Evolutionary conservation across 2,797 vertebrate species (phyloP).

Genomic region (Pyrrhura leucotis): DNA sequence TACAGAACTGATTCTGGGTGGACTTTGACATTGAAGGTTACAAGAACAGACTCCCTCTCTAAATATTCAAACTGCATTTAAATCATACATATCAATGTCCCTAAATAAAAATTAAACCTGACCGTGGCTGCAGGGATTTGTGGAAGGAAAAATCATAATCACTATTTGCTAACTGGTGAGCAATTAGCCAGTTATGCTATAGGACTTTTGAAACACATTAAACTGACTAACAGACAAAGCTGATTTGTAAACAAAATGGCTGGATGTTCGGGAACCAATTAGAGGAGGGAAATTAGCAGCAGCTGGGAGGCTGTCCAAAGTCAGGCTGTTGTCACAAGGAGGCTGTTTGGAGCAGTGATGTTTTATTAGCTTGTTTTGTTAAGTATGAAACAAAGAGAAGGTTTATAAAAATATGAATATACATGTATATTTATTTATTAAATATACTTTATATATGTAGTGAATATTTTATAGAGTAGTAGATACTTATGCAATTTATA

Average conservation of each 20-base stretch:
- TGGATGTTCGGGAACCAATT: not conserved
- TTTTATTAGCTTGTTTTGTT: not conserved
- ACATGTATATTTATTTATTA: not conserved
- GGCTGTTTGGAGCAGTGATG: not conserved
- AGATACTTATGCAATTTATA: not conserved
- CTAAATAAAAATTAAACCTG: not conserved
- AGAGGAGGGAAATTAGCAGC: constrained; percentile 40
- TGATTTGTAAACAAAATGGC: constrained; percentile 58
- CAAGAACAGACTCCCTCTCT: not conserved
- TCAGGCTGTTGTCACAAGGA: not conserved
- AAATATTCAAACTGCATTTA: not conserved
- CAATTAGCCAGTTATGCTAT: constrained; percentile 36
- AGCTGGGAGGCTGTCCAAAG: constrained; percentile 7
- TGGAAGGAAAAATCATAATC: not conserved
- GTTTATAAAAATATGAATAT: not conserved
- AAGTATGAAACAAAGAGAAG: not conserved
- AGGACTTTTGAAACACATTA: constrained; percentile 17
- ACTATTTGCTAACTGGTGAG: constrained; percentile 4
- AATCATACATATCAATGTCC: not conserved
- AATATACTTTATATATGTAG: not conserved
- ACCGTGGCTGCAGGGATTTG: not conserved
- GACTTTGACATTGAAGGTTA: not conserved
- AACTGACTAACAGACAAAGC: constrained; percentile 35
- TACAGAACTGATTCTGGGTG: not conserved
- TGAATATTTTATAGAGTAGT: not conserved